phyloP scores from a whole-genome alignment of 2,888 invertebrate species.

The Halictus ligatus region DNA sequence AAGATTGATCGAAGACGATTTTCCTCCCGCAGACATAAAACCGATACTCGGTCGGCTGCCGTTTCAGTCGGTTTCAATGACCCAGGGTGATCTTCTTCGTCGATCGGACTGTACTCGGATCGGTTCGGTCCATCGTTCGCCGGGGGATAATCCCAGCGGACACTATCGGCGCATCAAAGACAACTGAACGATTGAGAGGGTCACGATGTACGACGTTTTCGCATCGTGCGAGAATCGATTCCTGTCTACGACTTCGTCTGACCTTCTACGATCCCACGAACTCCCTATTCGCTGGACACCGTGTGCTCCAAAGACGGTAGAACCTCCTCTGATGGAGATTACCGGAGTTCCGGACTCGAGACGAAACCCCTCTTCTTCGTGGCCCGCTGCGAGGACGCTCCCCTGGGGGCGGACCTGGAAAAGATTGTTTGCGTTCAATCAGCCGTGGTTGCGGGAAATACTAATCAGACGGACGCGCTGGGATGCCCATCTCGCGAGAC shows the following conservation, averaged over 20 bases:
- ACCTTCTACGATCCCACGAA: not conserved
- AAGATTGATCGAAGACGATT: not conserved
- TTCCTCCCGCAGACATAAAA: no score
- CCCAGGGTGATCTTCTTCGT: not conserved
- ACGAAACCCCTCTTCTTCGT: not conserved
- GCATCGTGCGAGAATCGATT: slow-evolving; percentile 34
- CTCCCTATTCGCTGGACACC: not conserved
- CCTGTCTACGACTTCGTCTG: not conserved
- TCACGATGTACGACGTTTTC: slow-evolving; percentile 17
- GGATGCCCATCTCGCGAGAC: not conserved
- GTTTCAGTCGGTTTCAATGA: no score
- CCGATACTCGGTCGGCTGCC: no score
- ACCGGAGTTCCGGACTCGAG: not conserved
- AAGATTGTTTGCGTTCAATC: slow-evolving; percentile 34
- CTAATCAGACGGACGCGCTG: not conserved
- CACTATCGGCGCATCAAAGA: slow-evolving; percentile 32
- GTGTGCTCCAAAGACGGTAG: not conserved
- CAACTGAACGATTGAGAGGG: slow-evolving; percentile 26
- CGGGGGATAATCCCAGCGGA: slow-evolving; percentile 8
- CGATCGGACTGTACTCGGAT: not conserved
- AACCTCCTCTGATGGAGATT: not conserved
- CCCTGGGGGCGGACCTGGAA: slow-evolving; percentile 21
- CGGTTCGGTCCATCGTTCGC: not conserved
- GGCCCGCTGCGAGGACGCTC: not conserved
- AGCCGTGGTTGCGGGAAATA: not conserved